Base-by-base conservation (phyloP, 1,140 invertebrate genomes). In the Drosophila serrata region DNA sequence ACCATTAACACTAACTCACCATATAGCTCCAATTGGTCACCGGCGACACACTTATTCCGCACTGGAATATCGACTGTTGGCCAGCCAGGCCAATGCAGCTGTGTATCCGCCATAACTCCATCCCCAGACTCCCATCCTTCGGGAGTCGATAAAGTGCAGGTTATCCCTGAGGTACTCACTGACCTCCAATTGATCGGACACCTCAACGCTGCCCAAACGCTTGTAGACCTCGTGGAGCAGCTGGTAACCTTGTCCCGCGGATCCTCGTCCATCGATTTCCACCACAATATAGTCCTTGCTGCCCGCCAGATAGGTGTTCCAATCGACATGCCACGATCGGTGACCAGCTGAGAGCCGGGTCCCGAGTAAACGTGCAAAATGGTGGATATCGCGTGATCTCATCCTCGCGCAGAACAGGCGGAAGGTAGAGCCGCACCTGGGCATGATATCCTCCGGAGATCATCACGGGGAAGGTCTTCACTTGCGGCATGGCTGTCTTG, bases 91-190 rank as follows among this genome's bases (percentile, higher is more conserved):
- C 62, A 97, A 94, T 1, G 96, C 95, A 0, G 97, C 96, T 0
- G 98, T 95, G 91, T 97, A 99, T 11, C 98, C 98, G 6, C 98
- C 98, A 88, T 98, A 98, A 67, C 97, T 97, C 95, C 96, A 97
- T 12, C 97, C 97, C 97, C 97, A 98, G 48, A 99, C 95, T 1
- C 97, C 97, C 43, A 98, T 96, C n/a, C 97, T 94, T 11, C 95
- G 94, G 60, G 95, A 94, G 86, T 99, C 97, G 24, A 99, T 96
- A 82, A 97, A 98, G 86, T 97, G 96, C 1, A 98, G 93, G n/a
- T 96, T 96, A 69, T 98, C 96, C 17, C 96, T 94, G n/a, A 98
- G 94, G 86, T 97, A 97, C 96, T 97, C 96, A 13, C 96, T 97
- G 17, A 98, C 98, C 93, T 97, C 97, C 15, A 99, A 93, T 91